phyloP scores from a whole-genome alignment of 2,888 invertebrate genomes.

The Margaritifera margaritifera region DNA sequence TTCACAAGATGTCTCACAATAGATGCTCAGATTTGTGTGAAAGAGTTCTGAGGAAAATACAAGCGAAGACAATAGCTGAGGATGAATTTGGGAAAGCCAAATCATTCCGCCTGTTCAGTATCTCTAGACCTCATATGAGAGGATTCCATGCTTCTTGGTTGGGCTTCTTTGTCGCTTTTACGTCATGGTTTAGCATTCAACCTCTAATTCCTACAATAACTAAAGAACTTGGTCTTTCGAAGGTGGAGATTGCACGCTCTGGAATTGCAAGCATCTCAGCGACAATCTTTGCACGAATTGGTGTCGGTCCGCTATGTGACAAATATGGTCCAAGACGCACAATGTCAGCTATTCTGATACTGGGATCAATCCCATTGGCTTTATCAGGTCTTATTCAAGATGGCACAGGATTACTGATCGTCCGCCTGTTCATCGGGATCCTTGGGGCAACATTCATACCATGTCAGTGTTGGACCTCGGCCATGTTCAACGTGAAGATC shows the following conservation, averaged over 20 bases:
- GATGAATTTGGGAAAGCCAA: conserved; percentile 7
- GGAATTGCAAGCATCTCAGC: conserved; percentile 19
- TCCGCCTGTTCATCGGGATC: conserved; percentile 17
- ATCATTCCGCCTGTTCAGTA: conserved; percentile 6
- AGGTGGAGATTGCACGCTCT: conserved; percentile 15
- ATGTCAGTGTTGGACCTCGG: conserved; percentile 15
- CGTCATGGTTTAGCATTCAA: conserved; percentile 3
- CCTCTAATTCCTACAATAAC: conserved; percentile 1
- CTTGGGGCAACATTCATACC: conserved; percentile 24
- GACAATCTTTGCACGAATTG: conserved; percentile 9
- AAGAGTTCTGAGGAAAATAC: conserved; percentile 2
- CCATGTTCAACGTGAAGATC: conserved; percentile 13
- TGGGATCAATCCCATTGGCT: conserved; percentile 25
- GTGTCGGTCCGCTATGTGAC: conserved; percentile 26
- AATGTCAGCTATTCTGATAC: conserved; percentile 25
- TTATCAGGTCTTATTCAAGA: conserved; percentile 17
- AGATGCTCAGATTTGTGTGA: too few species aligned
- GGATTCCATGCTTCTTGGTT: conserved; percentile 11
- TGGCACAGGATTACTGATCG: conserved; percentile 17
- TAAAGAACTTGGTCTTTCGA: conserved; percentile 5
- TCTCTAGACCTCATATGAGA: conserved; percentile 6
- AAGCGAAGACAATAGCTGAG: background rate
- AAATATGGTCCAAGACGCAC: conserved; percentile 22
- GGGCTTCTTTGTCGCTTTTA: conserved; percentile 4
- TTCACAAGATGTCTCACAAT: too few species aligned